phyloP scores from a whole-genome alignment of 2,113 vertebrate genomes.

The Cepphus grylle region DNA sequence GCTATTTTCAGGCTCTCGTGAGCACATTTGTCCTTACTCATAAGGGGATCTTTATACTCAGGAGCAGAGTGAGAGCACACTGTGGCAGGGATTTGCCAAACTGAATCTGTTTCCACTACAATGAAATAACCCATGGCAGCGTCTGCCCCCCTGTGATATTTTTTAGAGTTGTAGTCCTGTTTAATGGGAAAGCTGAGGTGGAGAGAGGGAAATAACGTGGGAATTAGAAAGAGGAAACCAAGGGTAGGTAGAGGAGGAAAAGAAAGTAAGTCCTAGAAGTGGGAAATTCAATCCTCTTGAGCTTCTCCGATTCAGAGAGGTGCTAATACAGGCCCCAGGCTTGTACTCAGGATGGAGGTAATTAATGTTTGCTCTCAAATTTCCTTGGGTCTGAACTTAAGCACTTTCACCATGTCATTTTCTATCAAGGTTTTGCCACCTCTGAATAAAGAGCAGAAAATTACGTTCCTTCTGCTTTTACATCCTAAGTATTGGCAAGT shows the following conservation, averaged over 20 bases:
- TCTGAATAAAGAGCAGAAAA: slow-evolving; percentile 22
- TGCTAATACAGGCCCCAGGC: slow-evolving; percentile 38
- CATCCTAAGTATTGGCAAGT: background rate
- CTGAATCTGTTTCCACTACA: background rate
- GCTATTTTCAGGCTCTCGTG: background rate
- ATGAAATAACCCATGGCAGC: background rate
- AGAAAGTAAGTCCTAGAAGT: slow-evolving; percentile 8
- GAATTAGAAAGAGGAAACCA: slow-evolving; percentile 22
- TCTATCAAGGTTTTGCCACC: slow-evolving; percentile 29
- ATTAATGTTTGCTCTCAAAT: slow-evolving; percentile 50
- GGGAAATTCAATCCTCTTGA: slow-evolving; percentile 30
- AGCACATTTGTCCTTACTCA: background rate
- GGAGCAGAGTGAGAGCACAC: background rate
- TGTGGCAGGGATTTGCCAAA: background rate
- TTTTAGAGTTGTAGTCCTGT: background rate
- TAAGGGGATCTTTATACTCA: slow-evolving; percentile 25
- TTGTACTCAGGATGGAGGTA: background rate
- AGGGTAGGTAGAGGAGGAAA: background rate
- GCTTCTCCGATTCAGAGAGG: slow-evolving; percentile 33
- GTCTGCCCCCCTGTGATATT: background rate
- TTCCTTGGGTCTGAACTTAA: slow-evolving; percentile 52
- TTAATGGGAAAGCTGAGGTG: background rate
- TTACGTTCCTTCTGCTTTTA: background rate
- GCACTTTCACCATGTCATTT: slow-evolving; percentile 12
- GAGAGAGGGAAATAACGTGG: background rate